phyloP scores from a whole-genome alignment of 2,888 invertebrate genomes.

The Branchellion lobata region DNA sequence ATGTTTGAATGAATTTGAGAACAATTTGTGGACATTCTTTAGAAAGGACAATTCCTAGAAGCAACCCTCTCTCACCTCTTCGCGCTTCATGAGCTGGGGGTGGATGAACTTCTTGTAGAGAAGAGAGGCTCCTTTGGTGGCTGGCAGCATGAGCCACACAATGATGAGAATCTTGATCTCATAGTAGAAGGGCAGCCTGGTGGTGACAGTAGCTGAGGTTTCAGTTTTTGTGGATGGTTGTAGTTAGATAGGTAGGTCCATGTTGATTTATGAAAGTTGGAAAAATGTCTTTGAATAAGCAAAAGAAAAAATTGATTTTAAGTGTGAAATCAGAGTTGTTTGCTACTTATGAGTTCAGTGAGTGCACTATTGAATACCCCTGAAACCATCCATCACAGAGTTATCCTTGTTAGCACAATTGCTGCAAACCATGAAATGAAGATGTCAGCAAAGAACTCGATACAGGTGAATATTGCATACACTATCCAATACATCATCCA shows the following conservation, averaged over 20 bases:
- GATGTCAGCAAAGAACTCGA: conserved; percentile 91
- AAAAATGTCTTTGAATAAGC: no score
- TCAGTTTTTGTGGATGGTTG: no score
- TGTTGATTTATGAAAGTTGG: background rate
- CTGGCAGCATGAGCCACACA: conserved; percentile 91
- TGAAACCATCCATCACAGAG: background rate
- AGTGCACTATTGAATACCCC: background rate
- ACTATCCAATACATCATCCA: conserved; percentile 99
- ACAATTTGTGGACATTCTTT: no score
- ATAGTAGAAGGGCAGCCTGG: conserved; percentile 94
- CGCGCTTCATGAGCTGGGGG: conserved; percentile 83
- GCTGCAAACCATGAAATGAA: conserved; percentile 76
- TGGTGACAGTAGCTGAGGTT: no score
- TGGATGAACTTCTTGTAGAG: conserved; percentile 94
- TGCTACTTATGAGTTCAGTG: background rate
- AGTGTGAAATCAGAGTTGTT: background rate
- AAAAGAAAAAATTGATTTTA: background rate
- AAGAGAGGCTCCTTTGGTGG: conserved; percentile 91
- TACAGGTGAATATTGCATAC: conserved; percentile 89
- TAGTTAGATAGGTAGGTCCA: background rate
- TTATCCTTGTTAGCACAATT: no score
- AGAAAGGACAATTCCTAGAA: no score
- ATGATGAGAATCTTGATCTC: conserved; percentile 94
- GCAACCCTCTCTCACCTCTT: conserved; percentile 70
- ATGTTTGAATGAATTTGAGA: no score